Base-by-base conservation (phyloP, 2,888 invertebrate genomes). In the Gortyna flavago region DNA sequence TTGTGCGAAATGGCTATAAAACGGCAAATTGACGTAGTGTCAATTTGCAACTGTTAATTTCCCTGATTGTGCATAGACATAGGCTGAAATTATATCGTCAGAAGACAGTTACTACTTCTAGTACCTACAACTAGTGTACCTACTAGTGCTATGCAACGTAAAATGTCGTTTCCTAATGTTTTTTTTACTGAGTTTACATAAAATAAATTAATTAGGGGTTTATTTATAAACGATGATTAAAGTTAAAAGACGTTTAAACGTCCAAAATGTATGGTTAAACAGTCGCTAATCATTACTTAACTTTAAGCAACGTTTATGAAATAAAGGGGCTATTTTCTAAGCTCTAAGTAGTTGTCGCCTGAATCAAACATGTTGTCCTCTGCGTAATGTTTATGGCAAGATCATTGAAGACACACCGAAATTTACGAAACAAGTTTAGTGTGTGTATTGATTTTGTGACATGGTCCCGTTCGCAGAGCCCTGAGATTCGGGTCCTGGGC, bases 401-500 rank as follows among this genome's bases (percentile, higher is more conserved):
- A 59, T 32, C 65, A 71, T 65, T 80, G 32, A 81, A 72, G 72
- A 66, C 44, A 44, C 44, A 4, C 32, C 29, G 35, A 83, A 76
- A 79, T 84, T 61, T 79, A 54, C 70, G 59, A 62, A 83, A 61
- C 66, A 71, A 84, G 54, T 25, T 54, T n/a, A 54, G 79, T 81
- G 71, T 90, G 86, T 88, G 89, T 91, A 91, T 91, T 86, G 91
- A 91, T 91, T 90, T 87, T 81, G 69, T 77, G 84, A 83, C 81
- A 80, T 82, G 79, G 81, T 83, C 69, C 75, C 79, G 70, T 72
- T 76, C 66, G 38, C 32, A 38, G 72, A 66, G 54, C 84, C 80
- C 80, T 84, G 79, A 79, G 80, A 71, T 84, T 62, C 72, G 76
- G 72, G 78, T 79, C 80, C 80, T 67, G 81, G 69, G 77, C 68